These are phyloP conservation scores for Sebastes flavidus DNA, from an alignment of 2,797 vertebrate genomes.

Conservation along the genomic window DNA sequence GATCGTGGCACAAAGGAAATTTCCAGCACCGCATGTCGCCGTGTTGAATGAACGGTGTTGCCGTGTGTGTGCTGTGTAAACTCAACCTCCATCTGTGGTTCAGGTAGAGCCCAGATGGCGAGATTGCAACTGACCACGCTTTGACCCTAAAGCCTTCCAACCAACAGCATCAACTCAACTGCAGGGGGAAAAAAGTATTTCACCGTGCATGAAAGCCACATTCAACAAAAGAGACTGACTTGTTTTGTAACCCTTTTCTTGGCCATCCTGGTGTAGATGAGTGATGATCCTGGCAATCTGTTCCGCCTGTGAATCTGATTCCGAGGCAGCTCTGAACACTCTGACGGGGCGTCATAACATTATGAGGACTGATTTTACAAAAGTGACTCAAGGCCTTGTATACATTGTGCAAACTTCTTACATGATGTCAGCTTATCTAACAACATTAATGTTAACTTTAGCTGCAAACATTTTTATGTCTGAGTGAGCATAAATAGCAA, in stretches of 20 bases:
- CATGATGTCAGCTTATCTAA: slow-evolving; percentile 13
- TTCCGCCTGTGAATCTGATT: not conserved
- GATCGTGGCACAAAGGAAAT: slow-evolving; percentile 72
- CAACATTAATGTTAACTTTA: slow-evolving; percentile 7
- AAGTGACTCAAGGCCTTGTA: slow-evolving; percentile 15
- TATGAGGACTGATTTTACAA: slow-evolving; percentile 17
- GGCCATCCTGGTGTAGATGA: slow-evolving; percentile 27
- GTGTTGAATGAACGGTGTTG: slow-evolving; percentile 67
- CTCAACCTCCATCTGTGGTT: slow-evolving; percentile 55
- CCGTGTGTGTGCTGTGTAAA: slow-evolving; percentile 75
- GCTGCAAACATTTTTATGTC: not conserved
- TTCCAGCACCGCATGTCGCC: slow-evolving; percentile 62
- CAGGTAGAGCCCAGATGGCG: slow-evolving; percentile 74
- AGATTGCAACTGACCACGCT: slow-evolving; percentile 59
- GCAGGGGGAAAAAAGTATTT: not conserved
- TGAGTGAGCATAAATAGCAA: slow-evolving; percentile 32
- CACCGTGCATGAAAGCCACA: slow-evolving; percentile 3
- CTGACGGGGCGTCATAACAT: not conserved
- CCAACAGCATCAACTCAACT: not conserved
- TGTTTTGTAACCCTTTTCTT: slow-evolving; percentile 39
- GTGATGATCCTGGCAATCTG: slow-evolving; percentile 22
- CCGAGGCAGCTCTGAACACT: not conserved
- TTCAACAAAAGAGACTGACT: slow-evolving; percentile 7
- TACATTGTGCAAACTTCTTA: not conserved
- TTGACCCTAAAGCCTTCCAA: slow-evolving; percentile 36